A percentile compares a stretch with the other conserved stretches of the same genome.
Conservation (phyloP, 2,888 invertebrate genomes). For the Chymomyza amoena region DNA sequence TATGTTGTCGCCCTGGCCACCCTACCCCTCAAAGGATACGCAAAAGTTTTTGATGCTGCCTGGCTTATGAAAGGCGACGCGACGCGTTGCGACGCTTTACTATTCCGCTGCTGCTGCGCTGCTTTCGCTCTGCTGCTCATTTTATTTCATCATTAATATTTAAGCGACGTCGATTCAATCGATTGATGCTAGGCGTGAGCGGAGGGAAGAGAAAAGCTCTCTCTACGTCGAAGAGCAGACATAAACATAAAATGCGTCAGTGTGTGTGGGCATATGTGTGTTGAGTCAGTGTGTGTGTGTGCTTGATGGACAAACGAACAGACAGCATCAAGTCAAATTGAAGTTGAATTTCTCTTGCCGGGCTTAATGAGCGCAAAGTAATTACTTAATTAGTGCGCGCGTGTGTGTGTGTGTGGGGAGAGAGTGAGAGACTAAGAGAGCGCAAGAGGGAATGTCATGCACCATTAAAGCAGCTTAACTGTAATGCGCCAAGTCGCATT, state of each 20-base stretch:
- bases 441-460: constrained; percentile 3
- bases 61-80: background rate
- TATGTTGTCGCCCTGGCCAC: background rate
- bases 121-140: constrained; percentile 18
- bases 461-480: constrained; percentile 64
- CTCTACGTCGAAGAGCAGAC: background rate
- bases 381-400: constrained; percentile 67
- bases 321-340: constrained; percentile 61
- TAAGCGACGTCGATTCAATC: constrained; percentile 68
- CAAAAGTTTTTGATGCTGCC: background rate
- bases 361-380: constrained; percentile 72
- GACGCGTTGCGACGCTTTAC: background rate
- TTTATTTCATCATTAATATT: constrained; percentile 63
- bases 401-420: constrained; percentile 21
- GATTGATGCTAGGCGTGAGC: constrained; percentile 41
- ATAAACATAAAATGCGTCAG: constrained; percentile 47
- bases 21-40: background rate
- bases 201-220: background rate
- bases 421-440: background rate
- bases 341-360: constrained; percentile 57
- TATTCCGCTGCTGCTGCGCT: background rate
- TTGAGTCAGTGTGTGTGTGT: constrained; percentile 7
- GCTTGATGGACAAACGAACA: constrained; percentile 45
- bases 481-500: constrained; percentile 56
- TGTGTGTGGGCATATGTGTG: constrained; percentile 3